Percentiles rank a stretch among this genome's conserved stretches.
These are phyloP conservation scores for Squalus acanthias DNA, from an alignment of 2,797 vertebrate genomes.

Conservation along the genomic window DNA sequence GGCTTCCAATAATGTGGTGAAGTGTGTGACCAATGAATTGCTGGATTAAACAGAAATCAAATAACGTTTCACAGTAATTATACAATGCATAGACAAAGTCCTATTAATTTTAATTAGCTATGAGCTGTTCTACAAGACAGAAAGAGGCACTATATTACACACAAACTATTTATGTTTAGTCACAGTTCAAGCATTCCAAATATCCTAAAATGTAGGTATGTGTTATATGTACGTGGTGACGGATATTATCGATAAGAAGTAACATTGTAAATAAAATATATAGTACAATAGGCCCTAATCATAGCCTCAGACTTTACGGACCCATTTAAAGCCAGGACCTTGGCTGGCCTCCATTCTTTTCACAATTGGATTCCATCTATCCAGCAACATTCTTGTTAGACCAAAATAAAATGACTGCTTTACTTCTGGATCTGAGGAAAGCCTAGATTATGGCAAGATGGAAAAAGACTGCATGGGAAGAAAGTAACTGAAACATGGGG, in stretches of 20 bases:
- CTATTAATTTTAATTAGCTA: slow-evolving; percentile 20
- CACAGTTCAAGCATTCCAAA: background rate
- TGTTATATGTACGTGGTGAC: background rate
- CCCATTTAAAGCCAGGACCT: background rate
- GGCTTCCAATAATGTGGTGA: background rate
- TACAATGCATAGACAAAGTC: background rate
- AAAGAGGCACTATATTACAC: background rate
- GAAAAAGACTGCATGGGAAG: background rate
- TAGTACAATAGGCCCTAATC: background rate
- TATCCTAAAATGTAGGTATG: background rate
- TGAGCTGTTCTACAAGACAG: background rate
- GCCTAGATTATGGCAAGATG: too few species aligned
- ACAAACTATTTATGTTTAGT: background rate
- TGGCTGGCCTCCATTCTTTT: background rate
- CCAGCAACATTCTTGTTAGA: background rate
- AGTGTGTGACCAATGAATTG: background rate
- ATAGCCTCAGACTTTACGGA: background rate
- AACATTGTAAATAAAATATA: background rate
- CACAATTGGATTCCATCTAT: background rate
- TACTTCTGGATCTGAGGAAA: background rate
- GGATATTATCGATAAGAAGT: background rate
- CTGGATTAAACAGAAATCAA: background rate
- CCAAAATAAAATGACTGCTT: background rate
- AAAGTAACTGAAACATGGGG: background rate
- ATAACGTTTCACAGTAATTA: background rate